These are phyloP conservation scores for Geotrypetes seraphini DNA, from an alignment of 2,797 vertebrate genomes.

Conservation along the genomic window DNA sequence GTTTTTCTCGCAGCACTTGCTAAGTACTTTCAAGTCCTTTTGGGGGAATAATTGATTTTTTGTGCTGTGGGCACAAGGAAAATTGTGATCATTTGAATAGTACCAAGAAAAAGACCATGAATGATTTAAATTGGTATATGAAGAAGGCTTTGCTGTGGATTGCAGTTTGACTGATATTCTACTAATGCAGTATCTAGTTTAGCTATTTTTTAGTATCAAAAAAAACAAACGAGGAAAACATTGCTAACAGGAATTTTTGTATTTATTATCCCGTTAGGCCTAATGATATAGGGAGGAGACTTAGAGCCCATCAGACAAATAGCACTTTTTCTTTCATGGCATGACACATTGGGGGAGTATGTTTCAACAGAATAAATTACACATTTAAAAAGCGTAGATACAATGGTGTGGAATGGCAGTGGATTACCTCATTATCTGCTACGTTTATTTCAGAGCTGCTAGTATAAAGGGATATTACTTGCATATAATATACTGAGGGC, in stretches of 20 bases:
- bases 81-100: constrained; percentile 99
- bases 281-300: no score
- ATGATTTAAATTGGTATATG: constrained; percentile 99
- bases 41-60: constrained; percentile 99
- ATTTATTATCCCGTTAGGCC: constrained; percentile 45
- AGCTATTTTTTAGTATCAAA: constrained; percentile 71
- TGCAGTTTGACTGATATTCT: constrained; percentile 89
- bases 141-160: constrained; percentile 87
- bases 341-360: no score
- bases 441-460: no score
- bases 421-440: no score
- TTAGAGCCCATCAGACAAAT: no score
- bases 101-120: constrained; percentile 97
- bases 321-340: no score
- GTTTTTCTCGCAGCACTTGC: constrained; percentile 94
- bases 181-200: constrained; percentile 89
- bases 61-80: constrained; percentile 99
- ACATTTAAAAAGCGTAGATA: no score
- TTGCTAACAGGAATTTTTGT: constrained; percentile 44
- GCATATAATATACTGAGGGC: no score
- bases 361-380: no score
- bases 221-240: constrained; percentile 54
- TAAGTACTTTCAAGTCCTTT: constrained; percentile 99
- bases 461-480: no score
- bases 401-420: no score